Evolutionary conservation across 2,797 vertebrate species (phyloP).

Genomic region (Adrianichthys oophorus): DNA sequence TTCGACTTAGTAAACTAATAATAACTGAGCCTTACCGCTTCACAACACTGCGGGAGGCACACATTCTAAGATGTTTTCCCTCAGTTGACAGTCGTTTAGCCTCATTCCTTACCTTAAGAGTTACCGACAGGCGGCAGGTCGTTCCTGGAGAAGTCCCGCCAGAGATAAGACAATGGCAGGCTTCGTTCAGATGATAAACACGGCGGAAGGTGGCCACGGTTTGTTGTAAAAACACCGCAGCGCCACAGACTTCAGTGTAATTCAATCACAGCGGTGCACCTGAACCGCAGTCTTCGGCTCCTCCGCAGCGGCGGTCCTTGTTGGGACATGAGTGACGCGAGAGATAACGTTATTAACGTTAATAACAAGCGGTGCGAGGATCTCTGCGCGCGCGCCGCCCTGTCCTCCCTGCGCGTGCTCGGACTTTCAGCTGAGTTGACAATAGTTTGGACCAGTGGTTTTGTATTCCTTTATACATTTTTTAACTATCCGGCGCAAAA

Average conservation of each 20-base stretch:
- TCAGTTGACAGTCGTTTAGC: constrained; percentile 30
- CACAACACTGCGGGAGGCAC: background rate
- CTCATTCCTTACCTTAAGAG: constrained; percentile 52
- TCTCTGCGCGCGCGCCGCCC: constrained; percentile 49
- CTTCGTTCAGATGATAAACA: constrained; percentile 19
- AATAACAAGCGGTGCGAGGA: constrained; percentile 46
- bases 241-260: constrained; percentile 32
- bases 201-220: constrained; percentile 6
- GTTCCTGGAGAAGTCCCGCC: constrained; percentile 55
- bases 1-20: constrained; percentile 36
- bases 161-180: constrained; percentile 21
- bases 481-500: too few species aligned
- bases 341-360: constrained; percentile 73
- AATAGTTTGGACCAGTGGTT: too few species aligned
- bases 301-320: constrained; percentile 26
- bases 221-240: background rate
- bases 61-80: too few species aligned
- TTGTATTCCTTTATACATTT: too few species aligned
- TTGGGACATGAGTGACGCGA: constrained; percentile 65
- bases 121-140: constrained; percentile 42
- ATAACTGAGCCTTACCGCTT: background rate
- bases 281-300: constrained; percentile 49
- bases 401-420: constrained; percentile 13
- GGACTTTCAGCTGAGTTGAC: constrained; percentile 1
- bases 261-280: constrained; percentile 65